A percentile compares a stretch with the other conserved stretches of the same genome.
Conservation (phyloP, 2,797 vertebrate genomes). For the Emydoidea blandingii region DNA sequence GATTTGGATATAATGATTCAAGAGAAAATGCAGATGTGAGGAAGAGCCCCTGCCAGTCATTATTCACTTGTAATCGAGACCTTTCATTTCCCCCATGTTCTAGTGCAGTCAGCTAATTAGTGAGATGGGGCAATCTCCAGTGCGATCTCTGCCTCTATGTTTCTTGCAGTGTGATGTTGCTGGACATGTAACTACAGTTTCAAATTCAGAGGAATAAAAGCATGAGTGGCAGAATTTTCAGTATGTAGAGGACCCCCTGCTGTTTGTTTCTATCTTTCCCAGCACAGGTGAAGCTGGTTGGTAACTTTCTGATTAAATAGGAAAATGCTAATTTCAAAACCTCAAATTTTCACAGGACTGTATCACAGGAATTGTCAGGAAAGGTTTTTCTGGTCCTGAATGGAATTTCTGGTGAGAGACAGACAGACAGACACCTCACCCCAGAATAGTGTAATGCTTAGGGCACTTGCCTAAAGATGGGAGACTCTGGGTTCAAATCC, state of each 20-base stretch:
- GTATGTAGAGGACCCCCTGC: accelerated
- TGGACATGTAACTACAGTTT: background rate
- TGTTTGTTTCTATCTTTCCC: background rate
- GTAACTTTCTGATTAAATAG: background rate
- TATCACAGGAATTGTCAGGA: background rate
- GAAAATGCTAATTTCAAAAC: background rate
- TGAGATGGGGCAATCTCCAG: background rate
- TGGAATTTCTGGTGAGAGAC: background rate
- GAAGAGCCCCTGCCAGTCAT: background rate
- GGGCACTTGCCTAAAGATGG: background rate
- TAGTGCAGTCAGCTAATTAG: background rate
- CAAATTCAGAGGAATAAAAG: background rate
- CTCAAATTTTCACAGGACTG: background rate
- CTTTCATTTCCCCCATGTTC: background rate
- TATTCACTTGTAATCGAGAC: background rate
- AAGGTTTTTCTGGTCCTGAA: background rate
- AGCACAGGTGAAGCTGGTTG: background rate
- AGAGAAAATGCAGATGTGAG: background rate
- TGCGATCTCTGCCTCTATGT: background rate
- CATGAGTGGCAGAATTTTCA: accelerated
- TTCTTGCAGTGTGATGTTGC: background rate
- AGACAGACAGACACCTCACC: background rate
- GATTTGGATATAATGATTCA: background rate
- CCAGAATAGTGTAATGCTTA: background rate
- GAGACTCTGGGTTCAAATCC: background rate